Evolutionary conservation across 2,888 invertebrate genomes (phyloP), one percentile per base, ranked within the genome.

Genomic region (Coecobrya sp.): DNA sequence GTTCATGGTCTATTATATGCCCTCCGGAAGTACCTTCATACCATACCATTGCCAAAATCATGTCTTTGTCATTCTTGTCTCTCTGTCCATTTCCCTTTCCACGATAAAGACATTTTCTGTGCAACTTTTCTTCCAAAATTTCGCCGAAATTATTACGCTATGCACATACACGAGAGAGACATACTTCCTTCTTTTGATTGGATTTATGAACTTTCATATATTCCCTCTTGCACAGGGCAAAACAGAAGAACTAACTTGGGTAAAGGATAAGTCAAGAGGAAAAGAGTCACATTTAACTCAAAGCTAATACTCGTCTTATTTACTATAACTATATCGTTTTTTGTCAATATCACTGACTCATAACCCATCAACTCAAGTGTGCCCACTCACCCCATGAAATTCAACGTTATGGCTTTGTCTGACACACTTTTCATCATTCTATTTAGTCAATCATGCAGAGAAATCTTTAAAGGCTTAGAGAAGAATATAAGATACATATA

Each of bases 361-460:
- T 25, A 62, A 22, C 11, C 11, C 62, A 62, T 62, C 19, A 19
- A 25, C 11, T 11, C 30, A 68, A 68, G 30, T n/a, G 27, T n/a
- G 10, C 10, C 25, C 19, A n/a, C 22, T 76, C 45, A 76, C 11
- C 45, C 19, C 8, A 49, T 76, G 16, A 42, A 76, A 45, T 76
- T 25, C 27, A 45, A 22, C 76, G 76, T 76, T 36, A 85, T 55
- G 22, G 16, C 62, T 62, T 65, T 85, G 84, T 45, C 65, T 85
- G 84, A 65, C 84, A 65, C 84, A 85, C 65, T 85, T 85, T 85
- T 55, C 84, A 85, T 85, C 84, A 62, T 85, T 62, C 65, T 65
- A 85, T 85, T 85, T 85, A 52, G n/a, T 65, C 84, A 85, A 85
- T 85, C 81, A 81, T 81, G 81, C 81, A 81, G 81, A 81, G 81